Percentiles rank a stretch among this genome's conserved stretches.
Evolutionary conservation across 2,113 vertebrate species (phyloP).

Genomic region (Sciurus niger): DNA sequence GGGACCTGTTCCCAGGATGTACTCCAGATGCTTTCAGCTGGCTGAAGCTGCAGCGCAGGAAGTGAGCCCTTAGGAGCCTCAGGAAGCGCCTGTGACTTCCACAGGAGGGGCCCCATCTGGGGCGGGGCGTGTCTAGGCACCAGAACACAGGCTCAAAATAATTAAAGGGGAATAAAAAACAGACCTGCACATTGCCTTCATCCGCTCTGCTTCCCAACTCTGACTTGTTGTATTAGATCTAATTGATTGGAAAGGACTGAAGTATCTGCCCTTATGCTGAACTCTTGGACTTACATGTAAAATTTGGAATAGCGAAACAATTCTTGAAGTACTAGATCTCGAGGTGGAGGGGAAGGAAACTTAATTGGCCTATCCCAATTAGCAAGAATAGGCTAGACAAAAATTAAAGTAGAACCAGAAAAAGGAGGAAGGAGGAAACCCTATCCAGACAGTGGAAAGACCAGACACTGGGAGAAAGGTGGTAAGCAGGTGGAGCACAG

Average conservation of each 20-base stretch:
- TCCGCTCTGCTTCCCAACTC: conserved; percentile 26
- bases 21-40: conserved; percentile 43
- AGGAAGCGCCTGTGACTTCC: not conserved
- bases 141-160: not conserved
- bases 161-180: conserved; percentile 18
- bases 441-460: not conserved
- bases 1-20: not conserved
- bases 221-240: not conserved
- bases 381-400: conserved; percentile 59
- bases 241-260: conserved; percentile 16
- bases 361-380: conserved; percentile 48
- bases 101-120: not conserved
- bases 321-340: conserved; percentile 62
- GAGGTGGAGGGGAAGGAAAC: not conserved
- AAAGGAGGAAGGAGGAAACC: not conserved
- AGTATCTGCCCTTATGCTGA: conserved; percentile 18
- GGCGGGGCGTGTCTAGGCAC: not conserved
- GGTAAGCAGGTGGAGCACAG: not conserved
- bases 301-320: conserved; percentile 77
- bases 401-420: not conserved
- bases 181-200: not conserved
- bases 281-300: conserved; percentile 37
- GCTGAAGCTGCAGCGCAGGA: not conserved
- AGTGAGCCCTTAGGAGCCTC: conserved; percentile 47
- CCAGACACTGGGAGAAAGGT: not conserved